These are phyloP conservation scores for Drosophila birchii DNA, from an alignment of 2,888 invertebrate genomes.

Conservation along the genomic window DNA sequence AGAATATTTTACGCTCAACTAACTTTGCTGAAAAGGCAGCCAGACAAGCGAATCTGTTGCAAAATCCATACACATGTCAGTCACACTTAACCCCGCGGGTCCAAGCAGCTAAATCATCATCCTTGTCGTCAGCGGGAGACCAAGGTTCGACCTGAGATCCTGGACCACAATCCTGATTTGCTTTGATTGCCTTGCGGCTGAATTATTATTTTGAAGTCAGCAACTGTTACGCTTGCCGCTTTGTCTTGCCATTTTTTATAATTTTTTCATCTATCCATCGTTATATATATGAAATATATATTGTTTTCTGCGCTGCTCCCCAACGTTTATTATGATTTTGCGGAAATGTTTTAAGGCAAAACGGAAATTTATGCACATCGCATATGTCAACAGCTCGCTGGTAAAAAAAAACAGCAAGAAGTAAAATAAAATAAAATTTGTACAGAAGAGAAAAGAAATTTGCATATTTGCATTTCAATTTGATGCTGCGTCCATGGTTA, in stretches of 20 bases:
- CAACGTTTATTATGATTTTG: constrained; percentile 74
- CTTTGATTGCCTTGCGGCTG: constrained; percentile 72
- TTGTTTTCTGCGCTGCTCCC: constrained; percentile 41
- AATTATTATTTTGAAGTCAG: constrained; percentile 75
- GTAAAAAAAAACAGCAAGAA: constrained; percentile 10
- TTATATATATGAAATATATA: constrained; percentile 20
- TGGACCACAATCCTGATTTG: constrained; percentile 62
- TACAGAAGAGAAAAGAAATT: constrained; percentile 50
- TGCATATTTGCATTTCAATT: constrained; percentile 79
- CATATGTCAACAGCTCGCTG: constrained; percentile 75
- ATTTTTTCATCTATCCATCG: constrained; percentile 59
- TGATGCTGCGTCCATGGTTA: constrained; percentile 42
- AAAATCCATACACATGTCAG: constrained; percentile 74
- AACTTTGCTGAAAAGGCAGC: constrained; percentile 57
- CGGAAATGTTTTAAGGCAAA: constrained; percentile 68
- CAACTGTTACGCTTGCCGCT: constrained; percentile 56
- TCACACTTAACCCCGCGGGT: constrained; percentile 74
- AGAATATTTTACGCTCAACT: constrained; percentile 72
- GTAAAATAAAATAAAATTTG: constrained; percentile 10
- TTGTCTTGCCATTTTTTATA: constrained; percentile 48
- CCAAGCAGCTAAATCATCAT: constrained; percentile 25
- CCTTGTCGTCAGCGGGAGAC: constrained; percentile 13
- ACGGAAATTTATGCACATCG: constrained; percentile 72
- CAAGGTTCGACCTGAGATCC: constrained; percentile 46
- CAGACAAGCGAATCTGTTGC: constrained; percentile 52